Base-by-base conservation (phyloP, 2,888 invertebrate genomes). In the Phengaris arion region DNA sequence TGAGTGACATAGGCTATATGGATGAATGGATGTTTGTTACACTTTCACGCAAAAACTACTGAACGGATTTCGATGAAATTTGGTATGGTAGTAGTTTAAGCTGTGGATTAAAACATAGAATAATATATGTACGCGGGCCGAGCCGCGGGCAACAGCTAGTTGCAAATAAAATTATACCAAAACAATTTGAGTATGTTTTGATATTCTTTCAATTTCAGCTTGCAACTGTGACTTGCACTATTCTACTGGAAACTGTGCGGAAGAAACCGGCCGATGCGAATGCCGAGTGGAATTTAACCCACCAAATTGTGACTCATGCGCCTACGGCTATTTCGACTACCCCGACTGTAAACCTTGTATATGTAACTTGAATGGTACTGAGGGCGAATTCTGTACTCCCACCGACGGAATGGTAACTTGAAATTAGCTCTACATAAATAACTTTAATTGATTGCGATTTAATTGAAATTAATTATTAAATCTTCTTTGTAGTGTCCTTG, bases 191-290 rank as follows among this genome's bases (percentile, higher is more conserved):
- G 7, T 55, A 7, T 57, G 22, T 22, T 46, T 55, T 54, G 52
- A 52, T 10, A 45, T 10, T 45, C 7, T 13, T 46, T 54, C 78
- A 72, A 77, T 87, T 91, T 55, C 86, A 99, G 98, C 96, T 1
- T 99, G 99, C 84, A 94, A 96, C 75, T 99, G 99, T 85, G 95
- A 98, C 82, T 92, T 94, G 12, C 96, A 95, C 83, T 97, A 95
- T 84, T 98, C 97, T 0, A 99, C 99, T 35, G 99, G 99, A 12
- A 98, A 98, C 86, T 99, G 99, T 86, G 97, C 96, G 74, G 98
- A 98, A 82, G 97, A 96, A 69, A 95, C 96, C 0, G 99, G 99
- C 0, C 95, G 95, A 59, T 99, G 99, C 86, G 97, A 98, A 84
- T 99, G 99, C 83, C 95, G 96, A 48, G 90, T 92, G 2, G 97